These are phyloP conservation scores for Ormyrus rosae DNA, from an alignment of 2,888 invertebrate genomes.

Conservation along the genomic window DNA sequence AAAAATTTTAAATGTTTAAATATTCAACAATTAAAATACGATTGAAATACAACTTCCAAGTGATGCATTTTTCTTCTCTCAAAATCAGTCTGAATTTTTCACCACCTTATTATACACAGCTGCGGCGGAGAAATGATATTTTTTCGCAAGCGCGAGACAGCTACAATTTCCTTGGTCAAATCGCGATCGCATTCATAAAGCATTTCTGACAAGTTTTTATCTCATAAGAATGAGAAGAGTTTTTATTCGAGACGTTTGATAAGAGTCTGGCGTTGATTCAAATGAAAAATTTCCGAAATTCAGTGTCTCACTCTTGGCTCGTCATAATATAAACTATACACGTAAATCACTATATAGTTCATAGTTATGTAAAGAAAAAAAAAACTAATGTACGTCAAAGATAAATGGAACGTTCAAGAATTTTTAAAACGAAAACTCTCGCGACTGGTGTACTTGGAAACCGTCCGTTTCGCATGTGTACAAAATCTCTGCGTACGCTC, in stretches of 20 bases:
- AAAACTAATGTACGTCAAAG: slow-evolving; percentile 1
- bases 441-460: slow-evolving; percentile 49
- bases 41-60: slow-evolving; percentile 52
- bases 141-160: not conserved
- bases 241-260: slow-evolving; percentile 44
- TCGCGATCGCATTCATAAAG: slow-evolving; percentile 33
- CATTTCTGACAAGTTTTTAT: slow-evolving; percentile 46
- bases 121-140: not conserved
- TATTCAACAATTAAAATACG: not conserved
- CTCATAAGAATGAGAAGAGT: slow-evolving; percentile 39
- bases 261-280: slow-evolving; percentile 36
- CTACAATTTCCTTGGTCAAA: slow-evolving; percentile 46
- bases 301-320: slow-evolving; percentile 41
- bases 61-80: not conserved
- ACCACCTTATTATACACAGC: not conserved
- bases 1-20: not conserved
- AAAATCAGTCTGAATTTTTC: slow-evolving; percentile 1
- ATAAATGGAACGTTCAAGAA: slow-evolving; percentile 37
- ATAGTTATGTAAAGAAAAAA: slow-evolving; percentile 31
- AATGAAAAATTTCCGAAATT: slow-evolving; percentile 40
- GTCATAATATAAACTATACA: slow-evolving; percentile 34
- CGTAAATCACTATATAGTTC: slow-evolving; percentile 39
- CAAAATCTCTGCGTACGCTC: slow-evolving; percentile 43
- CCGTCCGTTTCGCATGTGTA: slow-evolving; percentile 52
- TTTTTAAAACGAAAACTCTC: slow-evolving; percentile 39